Conservation (phyloP, 2,797 vertebrate species). For the Ptychobarbus kaznakovi region DNA sequence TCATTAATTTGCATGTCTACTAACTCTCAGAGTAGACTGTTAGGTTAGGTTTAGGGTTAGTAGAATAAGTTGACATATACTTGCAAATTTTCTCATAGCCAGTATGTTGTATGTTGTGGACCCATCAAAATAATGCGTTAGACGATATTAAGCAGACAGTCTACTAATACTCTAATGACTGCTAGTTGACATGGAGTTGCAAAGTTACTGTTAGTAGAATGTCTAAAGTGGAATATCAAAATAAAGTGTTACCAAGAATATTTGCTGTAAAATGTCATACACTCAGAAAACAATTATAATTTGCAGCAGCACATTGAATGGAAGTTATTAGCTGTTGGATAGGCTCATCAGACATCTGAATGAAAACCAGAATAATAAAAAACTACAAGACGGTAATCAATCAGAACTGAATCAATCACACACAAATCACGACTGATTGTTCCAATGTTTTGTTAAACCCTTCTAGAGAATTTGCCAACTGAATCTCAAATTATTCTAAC, state of each 20-base stretch:
- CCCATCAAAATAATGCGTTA: no score
- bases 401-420: background rate
- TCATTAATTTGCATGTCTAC: background rate
- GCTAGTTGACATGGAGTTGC: no score
- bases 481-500: background rate
- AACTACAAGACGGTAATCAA: constrained; percentile 12
- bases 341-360: constrained; percentile 24
- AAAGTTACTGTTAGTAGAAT: no score
- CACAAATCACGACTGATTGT: background rate
- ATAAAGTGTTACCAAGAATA: no score
- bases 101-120: no score
- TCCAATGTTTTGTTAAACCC: background rate
- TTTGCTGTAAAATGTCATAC: background rate
- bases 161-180: no score
- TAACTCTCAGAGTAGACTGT: no score
- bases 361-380: background rate
- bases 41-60: no score
- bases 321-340: constrained; percentile 22
- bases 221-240: no score
- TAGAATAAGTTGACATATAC: no score
- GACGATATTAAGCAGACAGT: no score
- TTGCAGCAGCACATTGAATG: background rate
- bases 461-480: background rate
- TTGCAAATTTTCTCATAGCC: no score
- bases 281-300: background rate